These are phyloP conservation scores for Calidris pugnax DNA, from an alignment of 2,113 vertebrate genomes.

Conservation along the genomic window DNA sequence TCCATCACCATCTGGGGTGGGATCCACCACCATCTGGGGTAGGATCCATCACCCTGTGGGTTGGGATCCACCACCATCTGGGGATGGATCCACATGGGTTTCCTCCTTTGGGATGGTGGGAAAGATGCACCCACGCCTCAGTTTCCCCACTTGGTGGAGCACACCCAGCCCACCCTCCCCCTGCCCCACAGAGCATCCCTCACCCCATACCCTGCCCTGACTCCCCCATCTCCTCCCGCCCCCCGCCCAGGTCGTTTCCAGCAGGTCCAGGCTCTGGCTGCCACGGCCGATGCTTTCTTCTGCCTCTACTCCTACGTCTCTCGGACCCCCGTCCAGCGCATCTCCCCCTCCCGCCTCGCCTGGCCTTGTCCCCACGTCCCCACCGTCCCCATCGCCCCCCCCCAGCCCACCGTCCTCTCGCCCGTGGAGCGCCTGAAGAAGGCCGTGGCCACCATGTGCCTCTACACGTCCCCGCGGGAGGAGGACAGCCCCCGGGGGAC, in stretches of 20 bases:
- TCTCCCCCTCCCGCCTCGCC: conserved; percentile 76
- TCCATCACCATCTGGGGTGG: too few species aligned
- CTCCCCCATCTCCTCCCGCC: neutral
- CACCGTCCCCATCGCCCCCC: conserved; percentile 40
- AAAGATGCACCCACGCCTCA: neutral
- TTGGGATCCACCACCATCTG: neutral
- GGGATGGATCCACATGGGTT: neutral
- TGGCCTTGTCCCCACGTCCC: conserved; percentile 69
- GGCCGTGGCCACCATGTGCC: conserved; percentile 88
- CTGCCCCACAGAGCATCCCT: neutral
- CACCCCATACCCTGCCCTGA: neutral
- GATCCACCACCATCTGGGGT: rapidly evolving
- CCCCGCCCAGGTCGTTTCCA: conserved; percentile 85
- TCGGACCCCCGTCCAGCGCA: conserved; percentile 85
- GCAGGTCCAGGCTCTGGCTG: conserved; percentile 87
- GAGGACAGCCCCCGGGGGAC: neutral
- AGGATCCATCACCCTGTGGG: neutral
- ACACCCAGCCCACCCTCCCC: neutral
- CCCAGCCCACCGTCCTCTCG: conserved; percentile 73
- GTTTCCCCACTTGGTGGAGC: neutral
- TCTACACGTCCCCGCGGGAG: conserved; percentile 75
- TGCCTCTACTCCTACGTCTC: conserved; percentile 91
- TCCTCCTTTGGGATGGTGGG: neutral
- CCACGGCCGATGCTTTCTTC: conserved; percentile 88
- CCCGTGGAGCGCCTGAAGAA: conserved; percentile 84